Conservation (phyloP, 2,888 invertebrate genomes). For the Philonicus albiceps region DNA sequence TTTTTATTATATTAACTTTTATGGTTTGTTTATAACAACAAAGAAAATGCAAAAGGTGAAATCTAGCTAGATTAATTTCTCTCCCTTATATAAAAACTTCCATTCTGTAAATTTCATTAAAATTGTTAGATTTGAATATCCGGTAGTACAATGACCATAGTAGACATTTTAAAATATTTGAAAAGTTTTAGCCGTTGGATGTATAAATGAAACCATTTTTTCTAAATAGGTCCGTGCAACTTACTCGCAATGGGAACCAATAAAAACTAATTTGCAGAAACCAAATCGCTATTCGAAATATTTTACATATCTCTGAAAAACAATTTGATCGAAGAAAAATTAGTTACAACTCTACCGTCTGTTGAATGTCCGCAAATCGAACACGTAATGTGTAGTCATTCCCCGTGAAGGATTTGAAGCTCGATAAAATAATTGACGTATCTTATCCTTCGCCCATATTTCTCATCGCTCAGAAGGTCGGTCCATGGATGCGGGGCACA, state of each 20-base stretch:
- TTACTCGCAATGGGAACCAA: background rate
- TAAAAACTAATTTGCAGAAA: background rate
- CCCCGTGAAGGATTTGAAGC: conserved; percentile 46
- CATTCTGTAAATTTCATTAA: no score
- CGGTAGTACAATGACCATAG: no score
- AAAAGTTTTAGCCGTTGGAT: no score
- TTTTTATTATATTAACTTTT: no score
- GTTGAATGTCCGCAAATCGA: background rate
- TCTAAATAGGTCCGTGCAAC: background rate
- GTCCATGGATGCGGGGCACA: conserved; percentile 42
- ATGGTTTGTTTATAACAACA: no score
- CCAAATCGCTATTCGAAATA: background rate
- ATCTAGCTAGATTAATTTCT: no score
- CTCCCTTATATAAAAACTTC: no score
- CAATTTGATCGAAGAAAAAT: background rate
- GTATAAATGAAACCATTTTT: background rate
- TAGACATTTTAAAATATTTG: no score
- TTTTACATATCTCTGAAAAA: background rate
- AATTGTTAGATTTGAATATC: background rate
- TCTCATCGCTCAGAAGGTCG: conserved; percentile 49
- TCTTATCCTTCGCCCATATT: conserved; percentile 53
- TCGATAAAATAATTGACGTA: conserved; percentile 54
- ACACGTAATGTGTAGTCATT: background rate
- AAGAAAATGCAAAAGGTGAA: no score
- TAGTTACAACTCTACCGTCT: background rate